Base-by-base conservation (phyloP, 2,888 invertebrate species). In the Heliconius ismenius region DNA sequence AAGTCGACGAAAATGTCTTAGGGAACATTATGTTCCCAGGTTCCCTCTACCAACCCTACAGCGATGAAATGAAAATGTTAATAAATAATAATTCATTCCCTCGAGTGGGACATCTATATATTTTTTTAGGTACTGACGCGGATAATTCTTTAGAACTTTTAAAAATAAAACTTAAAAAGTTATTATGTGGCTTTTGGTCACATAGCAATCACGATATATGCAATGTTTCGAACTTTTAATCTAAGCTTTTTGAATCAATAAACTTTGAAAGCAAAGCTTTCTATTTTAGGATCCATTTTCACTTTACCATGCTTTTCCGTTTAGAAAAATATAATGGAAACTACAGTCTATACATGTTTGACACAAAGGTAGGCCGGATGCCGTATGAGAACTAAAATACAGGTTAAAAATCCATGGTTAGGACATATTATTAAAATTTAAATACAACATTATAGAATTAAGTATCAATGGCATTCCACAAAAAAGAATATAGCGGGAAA, bases 251-350 rank as follows among this genome's bases (percentile, higher is more conserved):
- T 67, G 18, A 21, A 67, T 68, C 43, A 43, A 68, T 43, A 39
- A 49, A 26, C 62, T 24, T 26, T 63, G 18, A 26, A 3, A 1
- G 43, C n/a, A 43, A 63, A 28, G 26, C 21, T 32, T 21, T 73
- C 62, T 73, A 39, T 73, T 32, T 24, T 32, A 63, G 73, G 11
- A 21, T 58, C n/a, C 10, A 58, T 58, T 54, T 65, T 69, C 64
- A 21, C 7, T 49, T 49, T 21, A 68, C 43, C 18, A 24, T n/a
- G 4, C 68, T 67, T 36, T 76, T 64, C 58, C 58, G 75, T 76
- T 64, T 39, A 39, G 39, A 39, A 78, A 76, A 76, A 58, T 76
- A 69, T 70, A 78, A 78, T 76, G 69, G 64, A 69, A 70, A 70
- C 75, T 69, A 62, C 69, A 69, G n/a, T 39, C 69, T 74, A 76